Evolutionary conservation across 1,140 invertebrate genomes (phyloP), one percentile per base, ranked within the genome.

Genomic region (Pseudomyrmex cubaensis): DNA sequence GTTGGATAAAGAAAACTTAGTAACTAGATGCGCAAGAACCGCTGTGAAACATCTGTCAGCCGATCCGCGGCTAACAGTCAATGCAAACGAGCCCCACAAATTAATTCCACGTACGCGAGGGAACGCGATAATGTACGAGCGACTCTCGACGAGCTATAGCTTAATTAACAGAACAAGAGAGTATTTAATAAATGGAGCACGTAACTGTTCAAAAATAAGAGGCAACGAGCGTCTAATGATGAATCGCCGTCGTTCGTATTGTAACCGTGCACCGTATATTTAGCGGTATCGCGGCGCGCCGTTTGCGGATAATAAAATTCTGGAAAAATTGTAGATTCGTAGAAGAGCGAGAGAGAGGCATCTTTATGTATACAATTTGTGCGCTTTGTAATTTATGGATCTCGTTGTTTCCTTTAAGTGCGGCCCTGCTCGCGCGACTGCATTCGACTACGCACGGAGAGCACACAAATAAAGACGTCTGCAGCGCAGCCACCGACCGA

Each of bases 11-110:
- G 1, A 83, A 83, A 54, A 76, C 63, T 63, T 35, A 35, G 15
- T 61, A 57, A 57, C 69, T 59, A 67, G 52, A 13, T 35, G 25
- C 44, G 54, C 50, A 50, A 61, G 17, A 59, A 59, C 17, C 48
- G 48, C n/a, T 67, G 35, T 15, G 63, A 46, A 44, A 12, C 10
- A 46, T 12, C 17, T 64, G 13, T 44, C 62, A 64, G n/a, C 63
- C 75, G 22, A 10, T 70, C 44, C 48, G 15, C 20, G 35, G n/a
- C 76, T 78, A 80, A 80, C 59, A 83, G 52, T 57, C 52, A 52
- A 83, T 83, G 82, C 52, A 77, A 83, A 83, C 74, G 46, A 83
- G 74, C 12, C 17, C 74, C 63, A 83, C 74, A 78, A 83, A 83
- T 78, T 83, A 83, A 83, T 83, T 83, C 82, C 74, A 82, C 25